Base-by-base conservation (phyloP, 2,797 vertebrate species). In the Hippocampus kuda region DNA sequence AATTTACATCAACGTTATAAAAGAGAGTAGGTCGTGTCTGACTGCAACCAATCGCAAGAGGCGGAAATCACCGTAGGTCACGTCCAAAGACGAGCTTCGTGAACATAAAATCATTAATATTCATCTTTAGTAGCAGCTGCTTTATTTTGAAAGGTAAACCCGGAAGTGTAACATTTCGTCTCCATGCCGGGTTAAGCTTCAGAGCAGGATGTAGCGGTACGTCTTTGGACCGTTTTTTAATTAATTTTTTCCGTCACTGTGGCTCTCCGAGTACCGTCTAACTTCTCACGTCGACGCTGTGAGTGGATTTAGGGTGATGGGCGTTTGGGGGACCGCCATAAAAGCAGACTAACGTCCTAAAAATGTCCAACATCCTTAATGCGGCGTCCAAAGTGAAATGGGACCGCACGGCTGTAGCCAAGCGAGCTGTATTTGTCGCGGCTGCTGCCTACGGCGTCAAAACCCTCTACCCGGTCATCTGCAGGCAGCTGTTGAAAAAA, bases 391-490 rank as follows among this genome's bases (percentile, higher is more conserved):
- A 84, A 77, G 89, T 87, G 71, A 91, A 72, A 84, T 94, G 93
- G 94, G 90, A 91, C 88, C 88, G 90, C 80, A 85, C 90, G 69
- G 67, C 91, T 53, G 89, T 92, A 46, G 91, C 91, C 68, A 93
- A 91, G 81, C 89, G 91, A 88, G 93, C 93, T 70, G 92, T 92
- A 65, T 88, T 94, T 65, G 85, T 98, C 54, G 85, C 93, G 71
- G 94, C 91, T 8, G 95, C 95, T 9, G 94, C 93, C 2, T 95
- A 94, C 79, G 93, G 94, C 2, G 83, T 93, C 69, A 92, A 78
- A 68, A 89, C 92, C 24, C 88, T 98, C 65, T 95, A 92, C 42
- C 96, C 95, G 78, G 63, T 94, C 80, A 59, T 98, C 80, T 89
- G 85, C 84, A 79, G 71, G 76, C 93, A 90, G 74, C 74, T 93